A percentile compares a stretch with the other conserved stretches of the same genome.
Evolutionary conservation across 2,888 invertebrate species (phyloP).

Genomic region (Melipona beecheii): DNA sequence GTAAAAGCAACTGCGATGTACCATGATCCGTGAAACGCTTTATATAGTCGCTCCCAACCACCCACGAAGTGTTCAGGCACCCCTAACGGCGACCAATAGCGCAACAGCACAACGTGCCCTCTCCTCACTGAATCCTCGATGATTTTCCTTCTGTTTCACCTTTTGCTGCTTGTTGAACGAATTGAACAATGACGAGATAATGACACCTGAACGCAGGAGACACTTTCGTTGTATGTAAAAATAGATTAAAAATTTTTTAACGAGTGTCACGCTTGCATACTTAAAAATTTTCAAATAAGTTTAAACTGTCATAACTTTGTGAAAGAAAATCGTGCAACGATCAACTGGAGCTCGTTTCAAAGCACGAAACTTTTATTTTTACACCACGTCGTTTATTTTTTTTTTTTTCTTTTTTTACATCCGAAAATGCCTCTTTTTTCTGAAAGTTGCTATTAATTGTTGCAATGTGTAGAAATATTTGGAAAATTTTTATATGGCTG

Average conservation of each 20-base stretch:
- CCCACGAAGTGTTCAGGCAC: constrained; percentile 69
- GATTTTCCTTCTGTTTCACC: constrained; percentile 24
- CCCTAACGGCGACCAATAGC: constrained; percentile 63
- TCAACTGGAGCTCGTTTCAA: too few relatives aligned
- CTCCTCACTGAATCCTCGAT: constrained; percentile 30
- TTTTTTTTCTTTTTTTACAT: too few relatives aligned
- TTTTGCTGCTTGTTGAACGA: constrained; percentile 11
- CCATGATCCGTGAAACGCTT: constrained; percentile 73
- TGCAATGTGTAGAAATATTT: too few relatives aligned
- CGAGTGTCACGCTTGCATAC: too few relatives aligned
- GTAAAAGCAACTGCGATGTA: constrained; percentile 73
- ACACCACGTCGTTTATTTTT: too few relatives aligned
- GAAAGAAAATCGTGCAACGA: too few relatives aligned
- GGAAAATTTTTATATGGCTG: too few relatives aligned
- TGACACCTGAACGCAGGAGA: not conserved
- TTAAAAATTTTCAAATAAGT: too few relatives aligned
- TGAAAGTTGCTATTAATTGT: too few relatives aligned
- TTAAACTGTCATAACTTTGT: too few relatives aligned
- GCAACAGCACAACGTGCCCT: constrained; percentile 44
- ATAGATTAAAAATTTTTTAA: not conserved
- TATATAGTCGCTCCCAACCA: constrained; percentile 77
- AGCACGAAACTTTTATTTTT: too few relatives aligned
- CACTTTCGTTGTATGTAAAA: not conserved
- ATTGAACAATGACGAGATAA: constrained; percentile 25
- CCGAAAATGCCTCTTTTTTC: too few relatives aligned